Conservation (phyloP, 2,797 vertebrate genomes). For the Lophius americanus region DNA sequence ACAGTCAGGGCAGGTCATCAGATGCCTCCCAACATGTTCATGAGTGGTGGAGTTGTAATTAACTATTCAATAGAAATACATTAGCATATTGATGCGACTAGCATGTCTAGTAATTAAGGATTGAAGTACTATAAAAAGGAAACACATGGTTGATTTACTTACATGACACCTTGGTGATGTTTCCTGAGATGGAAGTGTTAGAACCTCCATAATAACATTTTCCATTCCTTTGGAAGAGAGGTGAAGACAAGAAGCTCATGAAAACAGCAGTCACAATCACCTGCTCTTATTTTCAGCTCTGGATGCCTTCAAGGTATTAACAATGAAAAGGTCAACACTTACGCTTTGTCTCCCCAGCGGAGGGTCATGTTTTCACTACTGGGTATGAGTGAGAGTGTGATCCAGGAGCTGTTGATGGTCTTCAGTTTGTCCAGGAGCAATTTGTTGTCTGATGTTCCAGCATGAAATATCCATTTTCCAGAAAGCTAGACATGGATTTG, state of each 20-base stretch:
- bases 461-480: conserved; percentile 58
- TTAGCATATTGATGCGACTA: neutral
- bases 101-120: neutral
- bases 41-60: conserved; percentile 1
- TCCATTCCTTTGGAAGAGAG: conserved; percentile 18
- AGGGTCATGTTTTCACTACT: conserved; percentile 7
- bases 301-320: neutral
- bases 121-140: neutral
- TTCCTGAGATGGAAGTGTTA: conserved; percentile 8
- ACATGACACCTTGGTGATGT: conserved; percentile 31
- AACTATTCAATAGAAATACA: conserved; percentile 30
- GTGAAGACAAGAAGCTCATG: neutral
- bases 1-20: conserved; percentile 55
- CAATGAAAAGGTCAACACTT: conserved; percentile 5
- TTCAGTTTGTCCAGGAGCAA: neutral
- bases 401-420: conserved; percentile 28
- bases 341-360: conserved; percentile 41
- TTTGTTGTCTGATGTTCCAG: conserved; percentile 20
- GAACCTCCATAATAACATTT: neutral
- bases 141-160: conserved; percentile 6
- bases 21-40: conserved; percentile 11
- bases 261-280: neutral
- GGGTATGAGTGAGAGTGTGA: conserved; percentile 9
- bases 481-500: conserved; percentile 23
- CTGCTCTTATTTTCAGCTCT: neutral